These are phyloP conservation scores for Lithophane ornitopus DNA, from an alignment of 2,888 invertebrate species.

Conservation along the genomic window DNA sequence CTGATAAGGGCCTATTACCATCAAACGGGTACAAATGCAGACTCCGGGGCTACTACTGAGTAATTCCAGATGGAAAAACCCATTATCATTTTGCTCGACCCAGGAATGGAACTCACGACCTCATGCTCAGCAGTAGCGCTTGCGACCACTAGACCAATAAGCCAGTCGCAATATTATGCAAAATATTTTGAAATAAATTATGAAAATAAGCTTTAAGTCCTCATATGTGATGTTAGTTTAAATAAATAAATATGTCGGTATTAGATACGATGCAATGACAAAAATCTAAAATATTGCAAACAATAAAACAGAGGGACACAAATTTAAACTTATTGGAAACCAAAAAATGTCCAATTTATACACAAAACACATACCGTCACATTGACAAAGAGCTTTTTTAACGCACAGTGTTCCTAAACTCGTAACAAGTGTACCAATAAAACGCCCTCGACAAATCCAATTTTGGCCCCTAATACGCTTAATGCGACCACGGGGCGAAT, in stretches of 20 bases:
- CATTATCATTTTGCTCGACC: no score
- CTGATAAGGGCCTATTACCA: neutral
- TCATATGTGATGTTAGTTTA: neutral
- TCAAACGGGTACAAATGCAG: neutral
- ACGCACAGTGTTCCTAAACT: constrained; percentile 82
- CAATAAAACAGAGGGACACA: neutral
- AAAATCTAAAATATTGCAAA: neutral
- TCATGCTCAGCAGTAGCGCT: neutral
- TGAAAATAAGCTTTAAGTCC: neutral
- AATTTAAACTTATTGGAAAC: constrained; percentile 38
- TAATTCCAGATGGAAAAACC: no score
- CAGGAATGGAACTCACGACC: neutral
- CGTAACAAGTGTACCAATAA: constrained; percentile 90
- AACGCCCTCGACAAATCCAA: constrained; percentile 89
- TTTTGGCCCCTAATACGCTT: constrained; percentile 89
- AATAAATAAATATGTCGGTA: neutral
- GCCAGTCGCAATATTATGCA: neutral
- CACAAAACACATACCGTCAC: constrained; percentile 66
- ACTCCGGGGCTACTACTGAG: neutral
- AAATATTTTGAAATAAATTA: neutral
- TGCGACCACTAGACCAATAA: neutral
- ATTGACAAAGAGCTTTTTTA: constrained; percentile 80
- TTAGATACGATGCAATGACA: neutral
- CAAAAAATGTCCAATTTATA: constrained; percentile 57
- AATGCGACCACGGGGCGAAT: constrained; percentile 90